phyloP scores from a whole-genome alignment of 2,113 vertebrate genomes.

The Limnothrissa miodon region DNA sequence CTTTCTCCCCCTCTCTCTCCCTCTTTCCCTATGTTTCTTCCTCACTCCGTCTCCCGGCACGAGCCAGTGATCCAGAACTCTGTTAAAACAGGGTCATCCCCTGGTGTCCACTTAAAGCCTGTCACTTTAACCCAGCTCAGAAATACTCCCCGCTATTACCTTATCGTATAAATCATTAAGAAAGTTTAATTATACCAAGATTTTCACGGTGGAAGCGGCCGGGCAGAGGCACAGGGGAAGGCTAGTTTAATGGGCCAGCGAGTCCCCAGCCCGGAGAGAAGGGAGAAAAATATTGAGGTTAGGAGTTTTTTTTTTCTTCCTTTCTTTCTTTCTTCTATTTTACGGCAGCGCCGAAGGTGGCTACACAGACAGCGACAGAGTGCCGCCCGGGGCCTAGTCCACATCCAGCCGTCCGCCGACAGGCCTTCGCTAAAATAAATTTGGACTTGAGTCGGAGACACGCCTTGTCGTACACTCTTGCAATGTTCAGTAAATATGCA shows the following conservation, averaged over 20 bases:
- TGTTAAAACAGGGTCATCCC: constrained; percentile 79
- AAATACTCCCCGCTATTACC: constrained; percentile 80
- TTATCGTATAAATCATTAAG: constrained; percentile 84
- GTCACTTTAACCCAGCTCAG: constrained; percentile 78
- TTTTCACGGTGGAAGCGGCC: constrained; percentile 77
- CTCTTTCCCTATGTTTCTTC: constrained; percentile 51
- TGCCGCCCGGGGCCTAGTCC: neutral
- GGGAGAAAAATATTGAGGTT: constrained; percentile 77
- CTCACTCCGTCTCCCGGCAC: constrained; percentile 59
- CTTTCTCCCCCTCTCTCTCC: constrained; percentile 49
- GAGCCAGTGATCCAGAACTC: constrained; percentile 76
- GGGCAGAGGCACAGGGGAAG: constrained; percentile 78
- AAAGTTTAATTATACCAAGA: constrained; percentile 81
- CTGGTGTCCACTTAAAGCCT: constrained; percentile 71
- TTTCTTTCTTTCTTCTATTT: neutral
- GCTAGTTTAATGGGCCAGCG: constrained; percentile 81
- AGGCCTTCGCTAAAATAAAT: constrained; percentile 1
- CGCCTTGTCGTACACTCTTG: neutral
- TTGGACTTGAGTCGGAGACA: neutral
- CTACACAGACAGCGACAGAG: neutral
- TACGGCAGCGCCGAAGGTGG: constrained; percentile 1
- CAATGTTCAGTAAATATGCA: neutral
- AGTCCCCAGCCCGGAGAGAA: constrained; percentile 77
- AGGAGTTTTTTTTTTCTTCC: constrained; percentile 63
- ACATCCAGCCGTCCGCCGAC: neutral